Evolutionary conservation across 2,888 invertebrate species (phyloP), one percentile per base, ranked within the genome.

Genomic region (Conistra vaccinii): DNA sequence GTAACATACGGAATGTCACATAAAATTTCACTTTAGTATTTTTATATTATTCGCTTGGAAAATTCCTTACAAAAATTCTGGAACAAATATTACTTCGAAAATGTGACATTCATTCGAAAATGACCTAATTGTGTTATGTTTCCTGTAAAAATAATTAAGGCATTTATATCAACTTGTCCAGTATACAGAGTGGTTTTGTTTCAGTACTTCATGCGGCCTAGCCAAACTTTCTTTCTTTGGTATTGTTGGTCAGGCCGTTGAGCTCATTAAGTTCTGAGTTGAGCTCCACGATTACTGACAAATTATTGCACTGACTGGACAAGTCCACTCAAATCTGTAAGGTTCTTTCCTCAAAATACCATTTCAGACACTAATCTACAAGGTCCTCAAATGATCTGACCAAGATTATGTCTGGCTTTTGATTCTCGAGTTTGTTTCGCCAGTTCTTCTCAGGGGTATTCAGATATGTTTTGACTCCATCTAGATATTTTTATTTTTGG

Each of bases 1-100:
- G 80, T 80, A 51, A 80, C 76, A 55, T 39, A 80, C 42, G 81
- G 81, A 72, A 84, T 76, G 76, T 61, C 45, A 81, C 45, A 72
- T 69, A 62, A 80, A 80, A 84, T 69, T 80, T 80, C 65, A 68
- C 55, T 73, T 68, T 68, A 70, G 57, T 85, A 73, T 74, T 60
- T 82, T 73, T 71, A 78, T 76, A 51, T 69, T 71, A 74, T 74
- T 83, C 77, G 68, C 81, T 66, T 12, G 65, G 58, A 62, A 69
- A 72, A 84, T 84, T 71, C 69, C 66, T 39, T 35, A 69, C 42
- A 6, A 55, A 80, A 71, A 80, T 82, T 84, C 81, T 76, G 71
- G 81, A 66, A 75, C 39, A 69, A 80, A 84, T 71, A 84, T 65
- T 29, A 67, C n/a, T n/a, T n/a, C n/a, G n/a, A n/a, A n/a, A n/a